Conservation (phyloP, 2,888 invertebrate genomes). For the Carcina quercana region DNA sequence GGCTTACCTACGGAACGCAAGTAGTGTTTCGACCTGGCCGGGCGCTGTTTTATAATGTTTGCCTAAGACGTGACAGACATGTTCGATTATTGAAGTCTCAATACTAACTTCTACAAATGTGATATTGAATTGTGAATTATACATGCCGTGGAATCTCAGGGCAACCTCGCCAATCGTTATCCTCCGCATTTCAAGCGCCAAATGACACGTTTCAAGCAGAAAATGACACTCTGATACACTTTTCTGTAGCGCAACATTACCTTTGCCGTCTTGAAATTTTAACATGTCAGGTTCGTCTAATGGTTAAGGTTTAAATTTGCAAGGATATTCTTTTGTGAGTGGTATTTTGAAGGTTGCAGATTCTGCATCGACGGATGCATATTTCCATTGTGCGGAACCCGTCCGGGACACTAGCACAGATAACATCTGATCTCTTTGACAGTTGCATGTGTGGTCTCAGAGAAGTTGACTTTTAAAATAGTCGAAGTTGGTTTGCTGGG, state of each 20-base stretch:
- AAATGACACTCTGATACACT: constrained; percentile 44
- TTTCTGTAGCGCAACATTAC: constrained; percentile 12
- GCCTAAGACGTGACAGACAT: too few species aligned
- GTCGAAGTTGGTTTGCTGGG: too few species aligned
- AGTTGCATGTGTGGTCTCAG: constrained; percentile 11
- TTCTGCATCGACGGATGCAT: background rate
- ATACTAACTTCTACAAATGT: too few species aligned
- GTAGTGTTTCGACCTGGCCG: too few species aligned
- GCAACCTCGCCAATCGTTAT: too few species aligned
- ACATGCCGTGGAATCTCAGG: too few species aligned
- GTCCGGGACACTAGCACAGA: constrained; percentile 5
- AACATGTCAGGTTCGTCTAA: background rate
- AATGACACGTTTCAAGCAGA: constrained; percentile 22
- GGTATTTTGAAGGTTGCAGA: background rate
- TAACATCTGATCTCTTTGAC: constrained; percentile 7
- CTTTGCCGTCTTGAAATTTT: background rate
- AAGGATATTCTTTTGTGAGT: constrained; percentile 9
- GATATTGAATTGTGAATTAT: too few species aligned
- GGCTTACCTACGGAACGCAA: too few species aligned
- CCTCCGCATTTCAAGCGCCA: too few species aligned
- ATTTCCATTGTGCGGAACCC: constrained; percentile 1
- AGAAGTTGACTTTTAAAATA: too few species aligned
- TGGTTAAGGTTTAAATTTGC: constrained; percentile 21
- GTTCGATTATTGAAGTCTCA: too few species aligned
- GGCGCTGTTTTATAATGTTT: too few species aligned